A percentile compares a stretch with the other conserved stretches of the same genome.
These are phyloP conservation scores for Oasisia sp. DNA, from an alignment of 2,888 invertebrate species.

Conservation along the genomic window DNA sequence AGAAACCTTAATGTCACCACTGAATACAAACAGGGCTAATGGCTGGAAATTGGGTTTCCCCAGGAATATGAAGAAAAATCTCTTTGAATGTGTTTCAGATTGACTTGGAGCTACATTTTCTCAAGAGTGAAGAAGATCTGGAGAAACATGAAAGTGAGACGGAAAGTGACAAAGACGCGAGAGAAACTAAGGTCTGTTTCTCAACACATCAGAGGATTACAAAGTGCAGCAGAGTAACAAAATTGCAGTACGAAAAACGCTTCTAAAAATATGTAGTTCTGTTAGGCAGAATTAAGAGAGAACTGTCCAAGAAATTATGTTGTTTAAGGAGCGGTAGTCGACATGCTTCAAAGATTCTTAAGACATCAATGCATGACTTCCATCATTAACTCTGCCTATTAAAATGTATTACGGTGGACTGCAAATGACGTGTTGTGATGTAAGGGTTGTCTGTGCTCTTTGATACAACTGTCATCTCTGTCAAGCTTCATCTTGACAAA, in stretches of 20 bases:
- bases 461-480: not conserved
- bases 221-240: not conserved
- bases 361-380: not conserved
- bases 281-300: not conserved
- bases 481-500: too few species aligned
- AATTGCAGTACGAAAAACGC: not conserved
- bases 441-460: not conserved
- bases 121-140: slow-evolving; percentile 28
- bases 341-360: not conserved
- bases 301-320: not conserved
- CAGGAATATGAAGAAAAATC: too few species aligned
- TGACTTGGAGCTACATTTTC: slow-evolving; percentile 40
- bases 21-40: too few species aligned
- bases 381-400: not conserved
- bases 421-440: not conserved
- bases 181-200: slow-evolving; percentile 37
- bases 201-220: not conserved
- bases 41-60: too few species aligned
- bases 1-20: too few species aligned
- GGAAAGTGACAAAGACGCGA: slow-evolving; percentile 48
- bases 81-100: slow-evolving; percentile 22
- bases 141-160: slow-evolving; percentile 46
- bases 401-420: not conserved
- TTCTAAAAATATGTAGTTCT: not conserved
- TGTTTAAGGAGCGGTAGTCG: not conserved